Evolutionary conservation across 1,140 invertebrate species (phyloP), one percentile per base, ranked within the genome.

Genomic region (Hyles vespertilio): DNA sequence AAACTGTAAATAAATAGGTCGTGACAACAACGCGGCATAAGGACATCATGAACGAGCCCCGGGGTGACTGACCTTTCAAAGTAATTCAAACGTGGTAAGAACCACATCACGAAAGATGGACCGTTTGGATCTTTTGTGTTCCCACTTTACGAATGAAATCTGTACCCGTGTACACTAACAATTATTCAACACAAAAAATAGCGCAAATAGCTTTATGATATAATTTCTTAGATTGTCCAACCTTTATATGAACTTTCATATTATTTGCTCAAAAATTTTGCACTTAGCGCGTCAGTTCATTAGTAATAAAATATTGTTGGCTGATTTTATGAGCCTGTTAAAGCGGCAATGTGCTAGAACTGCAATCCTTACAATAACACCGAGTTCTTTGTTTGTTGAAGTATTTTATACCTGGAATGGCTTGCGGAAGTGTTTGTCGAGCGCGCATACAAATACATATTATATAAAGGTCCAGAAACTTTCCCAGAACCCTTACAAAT

Each of bases 1-100:
- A 49, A 77, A 70, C 75, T 70, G 72, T 77, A 81, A 81, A 77
- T 84, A 77, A 81, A 77, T 84, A 77, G 79, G 81, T 85, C 82
- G 81, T 85, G 82, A 78, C 73, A 58, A 54, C 66, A 62, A 56
- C 61, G 60, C 62, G 69, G 66, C 69, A 58, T 68, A 78, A 84
- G 75, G 80, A 83, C 76, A 73, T 84, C 75, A 79, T 87, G 80
- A 84, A 72, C 72, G 71, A 67, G 59, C 67, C 61, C 33, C 55
- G 68, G 71, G 82, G 81, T 65, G 65, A 83, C 59, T 84, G 76
- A 87, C 79, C 81, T 81, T 72, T 71, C 65, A 58, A 56, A 69
- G 69, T 64, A 68, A 73, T 74, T 65, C 65, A 61, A 69, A 53
- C 72, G 70, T 74, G 72, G 58, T 71, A 33, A 33, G 50, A 48